Evolutionary conservation across 2,113 vertebrate genomes (phyloP).

Genomic region (Poicephalus gulielmi): DNA sequence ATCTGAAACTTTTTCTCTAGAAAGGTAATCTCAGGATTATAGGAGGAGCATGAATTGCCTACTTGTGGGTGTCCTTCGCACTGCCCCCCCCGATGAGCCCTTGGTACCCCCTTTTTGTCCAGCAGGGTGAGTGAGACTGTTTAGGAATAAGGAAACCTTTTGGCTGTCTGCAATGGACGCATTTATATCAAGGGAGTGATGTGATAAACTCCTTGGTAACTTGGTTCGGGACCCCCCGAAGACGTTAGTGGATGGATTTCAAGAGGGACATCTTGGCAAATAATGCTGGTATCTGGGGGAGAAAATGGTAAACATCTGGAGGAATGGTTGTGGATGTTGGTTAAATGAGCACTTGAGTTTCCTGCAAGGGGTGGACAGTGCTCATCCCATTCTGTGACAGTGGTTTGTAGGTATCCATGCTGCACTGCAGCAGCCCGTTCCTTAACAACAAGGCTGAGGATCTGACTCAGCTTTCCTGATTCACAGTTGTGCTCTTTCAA

Average conservation of each 20-base stretch:
- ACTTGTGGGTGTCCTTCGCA: not conserved
- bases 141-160: not conserved
- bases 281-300: not conserved
- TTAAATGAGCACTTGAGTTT: not conserved
- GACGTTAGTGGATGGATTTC: not conserved
- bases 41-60: not conserved
- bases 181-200: not conserved
- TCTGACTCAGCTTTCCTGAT: not conserved
- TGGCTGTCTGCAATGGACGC: not conserved
- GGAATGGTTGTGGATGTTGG: not conserved
- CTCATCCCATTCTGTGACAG: fast-evolving
- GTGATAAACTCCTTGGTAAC: not conserved
- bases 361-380: not conserved
- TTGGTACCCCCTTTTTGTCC: not conserved
- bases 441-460: not conserved
- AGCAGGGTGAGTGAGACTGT: not conserved
- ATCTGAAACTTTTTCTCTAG: not conserved
- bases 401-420: not conserved
- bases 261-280: not conserved
- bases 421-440: not conserved
- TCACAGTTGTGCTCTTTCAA: not conserved
- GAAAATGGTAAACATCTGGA: not conserved
- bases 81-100: not conserved
- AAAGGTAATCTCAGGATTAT: not conserved
- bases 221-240: not conserved